Base-by-base conservation (phyloP, 1,140 invertebrate species). In the Dryas iulia region DNA sequence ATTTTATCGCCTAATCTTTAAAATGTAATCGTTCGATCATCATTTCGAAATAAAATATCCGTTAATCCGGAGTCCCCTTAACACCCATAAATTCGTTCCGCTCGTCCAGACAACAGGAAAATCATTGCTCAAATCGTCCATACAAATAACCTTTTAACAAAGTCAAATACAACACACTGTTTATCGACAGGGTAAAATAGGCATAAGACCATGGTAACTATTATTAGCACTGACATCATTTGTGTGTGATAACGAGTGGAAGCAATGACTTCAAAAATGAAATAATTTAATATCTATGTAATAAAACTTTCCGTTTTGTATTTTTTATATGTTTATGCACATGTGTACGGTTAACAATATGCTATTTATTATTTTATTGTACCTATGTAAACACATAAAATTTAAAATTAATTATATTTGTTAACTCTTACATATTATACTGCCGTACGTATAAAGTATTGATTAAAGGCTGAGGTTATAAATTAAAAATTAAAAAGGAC, bases 11-110 rank as follows among this genome's bases (percentile, higher is more conserved):
- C 26, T 35, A 61, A 66, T 35, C 26, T 66, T 66, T 66, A 59
- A 54, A 10, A 62, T 24, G 57, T 66, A 52, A 62, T 62, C 54
- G 14, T 14, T 47, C n/a, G 69, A 58, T 66, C 69, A 66, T 52
- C 24, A n/a, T 54, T 25, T 53, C 12, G n/a, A 71, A 71, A 60
- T 69, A 60, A 47, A 54, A 60, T 59, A 66, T 66, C 57, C 65
- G 35, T 35, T 66, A 66, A 66, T 33, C 52, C n/a, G 12, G 14
- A 26, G 12, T 63, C 23, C 52, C 14, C 25, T n/a, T 0, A 47
- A 47, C 23, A 33, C 59, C 8, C 39, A 47, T 47, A 47, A 47
- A 47, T 21, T 21, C 18, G 59, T 62, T 30, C 24, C 39, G 39
- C 24, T 26, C 10, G 35, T 53, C 59, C 59, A 62, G 25, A 56